Evolutionary conservation across 1,140 invertebrate genomes (phyloP), one percentile per base, ranked within the genome.

Genomic region (Belonocnema kinseyi): DNA sequence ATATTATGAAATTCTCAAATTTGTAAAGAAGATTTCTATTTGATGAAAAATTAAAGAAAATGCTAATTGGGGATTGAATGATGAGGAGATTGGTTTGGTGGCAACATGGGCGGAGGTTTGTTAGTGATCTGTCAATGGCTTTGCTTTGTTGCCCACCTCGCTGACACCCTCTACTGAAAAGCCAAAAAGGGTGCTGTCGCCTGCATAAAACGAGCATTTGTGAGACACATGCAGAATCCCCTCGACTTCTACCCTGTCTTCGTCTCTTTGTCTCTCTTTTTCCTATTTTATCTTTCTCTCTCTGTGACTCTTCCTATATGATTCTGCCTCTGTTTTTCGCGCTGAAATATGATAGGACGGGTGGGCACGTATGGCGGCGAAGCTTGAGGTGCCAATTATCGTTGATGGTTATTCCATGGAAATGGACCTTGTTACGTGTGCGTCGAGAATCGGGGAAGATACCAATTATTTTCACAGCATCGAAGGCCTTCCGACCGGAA

Each of bases 351-450:
- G 89, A 91, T 91, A 90, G 88, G 85, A 81, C 79, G 80, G 75
- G 77, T 79, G 56, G 70, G 77, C 58, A 77, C 77, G 80, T 80
- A 85, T 85, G 78, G 76, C 79, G 82, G 82, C 80, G 80, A 80
- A 85, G 79, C 82, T 85, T 82, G 84, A 88, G 87, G 86, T 91
- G 89, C 90, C 91, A 92, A 92, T 92, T 92, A 91, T 86, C 83
- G 85, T 77, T 90, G 90, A 91, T 91, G 89, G 90, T 88, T 91
- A 91, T 91, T 90, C 88, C 86, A 92, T 91, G 90, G 89, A 92
- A 91, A 91, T 91, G 86, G 88, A 87, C 88, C 91, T 90, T 90
- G 89, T 92, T 91, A 90, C 86, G 82, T 80, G 81, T 75, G 77
- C 80, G 85, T 84, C 85, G 86, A 85, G 85, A 90, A 90, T 88